Evolutionary conservation across 2,888 invertebrate species (phyloP), one percentile per base, ranked within the genome.

Genomic region (Philopedon plagiatum): DNA sequence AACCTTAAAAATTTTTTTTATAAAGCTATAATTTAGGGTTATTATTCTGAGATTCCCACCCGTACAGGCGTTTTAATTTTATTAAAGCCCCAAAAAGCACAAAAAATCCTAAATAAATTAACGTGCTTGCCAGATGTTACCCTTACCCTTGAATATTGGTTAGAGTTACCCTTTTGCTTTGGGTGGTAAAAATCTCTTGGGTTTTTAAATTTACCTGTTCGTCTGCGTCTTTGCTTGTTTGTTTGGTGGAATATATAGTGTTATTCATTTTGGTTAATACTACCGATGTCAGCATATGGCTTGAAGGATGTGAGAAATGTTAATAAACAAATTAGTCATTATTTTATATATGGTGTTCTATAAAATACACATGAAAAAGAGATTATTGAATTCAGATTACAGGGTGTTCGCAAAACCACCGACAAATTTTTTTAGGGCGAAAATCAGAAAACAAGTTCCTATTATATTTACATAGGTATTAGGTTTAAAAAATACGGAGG

Each of bases 71-170:
- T 32, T 18, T 49, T 60, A 49, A 60, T 67, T 60, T 67, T 51
- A 57, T 64, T 58, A 46, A 63, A 70, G 29, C 39, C 29, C 26
- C 21, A 4, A 63, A 54, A 65, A 57, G 58, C 32, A 34, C 19
- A 21, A 49, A 67, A 54, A 70, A 61, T 57, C 63, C 34, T 63
- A 13, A 57, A 64, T 63, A 70, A 70, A 70, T 70, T 70, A 70
- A 69, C 32, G 54, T 70, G 70, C 70, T 34, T 44, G 63, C 70
- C 70, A 70, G 64, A 70, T 70, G 70, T 64, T 63, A 15, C 44
- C 21, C n/a, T n/a, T 18, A 46, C 54, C 63, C 70, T 63, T 29
- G 63, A 63, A 70, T 64, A 57, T 62, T 26, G 58, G 49, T 56
- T 63, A 63, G 29, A 29, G 54, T 39, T 58, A 70, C 70, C 63